phyloP scores from a whole-genome alignment of 2,888 invertebrate genomes.

The Ctenicera cuprea region DNA sequence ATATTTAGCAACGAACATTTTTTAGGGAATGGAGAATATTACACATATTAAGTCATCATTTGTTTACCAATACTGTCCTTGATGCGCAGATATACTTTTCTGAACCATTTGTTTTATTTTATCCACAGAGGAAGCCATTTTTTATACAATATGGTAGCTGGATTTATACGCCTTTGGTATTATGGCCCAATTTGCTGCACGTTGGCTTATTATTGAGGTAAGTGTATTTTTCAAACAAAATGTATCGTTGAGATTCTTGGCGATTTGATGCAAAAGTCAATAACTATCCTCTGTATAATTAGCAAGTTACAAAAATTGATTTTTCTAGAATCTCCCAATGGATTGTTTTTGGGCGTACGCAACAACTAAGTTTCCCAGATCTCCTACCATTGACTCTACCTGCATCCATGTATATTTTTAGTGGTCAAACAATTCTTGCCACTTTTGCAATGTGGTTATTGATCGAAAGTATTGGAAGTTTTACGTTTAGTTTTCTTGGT shows the following conservation, averaged over 20 bases:
- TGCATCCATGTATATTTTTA: constrained; percentile 70
- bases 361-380: constrained; percentile 67
- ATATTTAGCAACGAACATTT: not conserved
- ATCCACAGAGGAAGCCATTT: constrained; percentile 77
- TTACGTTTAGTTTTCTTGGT: constrained; percentile 80
- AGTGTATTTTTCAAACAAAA: not conserved
- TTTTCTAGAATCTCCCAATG: constrained; percentile 24
- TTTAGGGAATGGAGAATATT: constrained; percentile 74
- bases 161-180: constrained; percentile 72
- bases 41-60: constrained; percentile 86
- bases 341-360: constrained; percentile 3
- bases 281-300: too few relatives aligned
- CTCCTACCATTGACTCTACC: constrained; percentile 71
- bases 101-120: constrained; percentile 81
- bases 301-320: too few relatives aligned
- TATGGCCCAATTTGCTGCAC: constrained; percentile 56
- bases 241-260: not conserved
- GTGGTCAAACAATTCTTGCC: constrained; percentile 63
- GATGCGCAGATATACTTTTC: constrained; percentile 83
- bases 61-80: constrained; percentile 84
- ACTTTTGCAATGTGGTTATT: constrained; percentile 78
- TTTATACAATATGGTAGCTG: constrained; percentile 74
- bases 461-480: constrained; percentile 77
- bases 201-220: constrained; percentile 10
- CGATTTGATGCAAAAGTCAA: too few relatives aligned